These are phyloP conservation scores for Paracentrotus lividus DNA, from an alignment of 53 echinoderm and acorn worm genomes.

Conservation along the genomic window DNA sequence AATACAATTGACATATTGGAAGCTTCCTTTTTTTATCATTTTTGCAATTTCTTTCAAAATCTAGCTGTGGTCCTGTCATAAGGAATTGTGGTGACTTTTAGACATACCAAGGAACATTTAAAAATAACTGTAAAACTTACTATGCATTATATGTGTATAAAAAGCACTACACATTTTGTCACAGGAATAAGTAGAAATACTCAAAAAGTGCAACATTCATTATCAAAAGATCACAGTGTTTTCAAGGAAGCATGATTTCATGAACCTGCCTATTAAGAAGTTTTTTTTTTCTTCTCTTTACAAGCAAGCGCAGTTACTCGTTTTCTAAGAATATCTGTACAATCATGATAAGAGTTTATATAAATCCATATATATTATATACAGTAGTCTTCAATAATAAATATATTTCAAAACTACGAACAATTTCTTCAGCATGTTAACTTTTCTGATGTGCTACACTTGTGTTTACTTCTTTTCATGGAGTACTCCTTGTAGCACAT, in stretches of 20 bases:
- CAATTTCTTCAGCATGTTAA: neutral
- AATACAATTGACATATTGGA: too few species aligned
- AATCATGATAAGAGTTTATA: conserved; percentile 39
- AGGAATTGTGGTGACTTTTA: neutral
- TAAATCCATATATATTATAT: conserved; percentile 31
- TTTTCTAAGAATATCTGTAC: conserved; percentile 18
- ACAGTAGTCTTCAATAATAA: conserved; percentile 52
- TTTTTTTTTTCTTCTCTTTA: conserved; percentile 3
- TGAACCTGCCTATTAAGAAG: neutral
- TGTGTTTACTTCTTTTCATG: neutral
- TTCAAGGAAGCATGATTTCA: conserved; percentile 30
- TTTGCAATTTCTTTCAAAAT: too few species aligned
- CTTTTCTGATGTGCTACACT: conserved; percentile 23
- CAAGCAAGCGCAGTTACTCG: conserved; percentile 16
- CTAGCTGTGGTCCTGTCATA: too few species aligned
- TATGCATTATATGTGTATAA: neutral
- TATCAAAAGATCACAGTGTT: neutral
- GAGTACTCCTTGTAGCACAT: neutral
- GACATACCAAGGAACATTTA: neutral
- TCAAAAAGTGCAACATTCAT: neutral
- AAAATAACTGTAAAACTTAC: neutral
- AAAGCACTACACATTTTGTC: neutral
- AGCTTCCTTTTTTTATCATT: too few species aligned
- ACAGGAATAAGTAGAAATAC: neutral
- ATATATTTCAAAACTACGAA: conserved; percentile 49